A percentile compares a stretch with the other conserved stretches of the same genome.
These are phyloP conservation scores for Ctenodactylus gundi DNA, from an alignment of 2,113 vertebrate species.

Conservation along the genomic window DNA sequence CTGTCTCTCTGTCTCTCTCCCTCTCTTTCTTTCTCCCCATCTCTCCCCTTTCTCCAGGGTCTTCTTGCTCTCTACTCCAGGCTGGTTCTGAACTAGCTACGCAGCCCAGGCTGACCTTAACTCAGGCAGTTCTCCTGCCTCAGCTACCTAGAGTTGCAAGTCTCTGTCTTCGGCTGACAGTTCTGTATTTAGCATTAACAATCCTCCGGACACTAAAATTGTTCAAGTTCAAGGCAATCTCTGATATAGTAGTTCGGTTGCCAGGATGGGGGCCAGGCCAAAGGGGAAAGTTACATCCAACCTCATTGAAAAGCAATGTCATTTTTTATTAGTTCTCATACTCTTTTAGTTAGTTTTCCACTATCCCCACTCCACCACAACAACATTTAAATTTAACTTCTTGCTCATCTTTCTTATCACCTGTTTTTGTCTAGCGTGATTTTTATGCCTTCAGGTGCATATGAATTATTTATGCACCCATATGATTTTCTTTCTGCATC, in stretches of 20 bases:
- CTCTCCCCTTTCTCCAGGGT: no score
- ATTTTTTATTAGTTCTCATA: conserved; percentile 55
- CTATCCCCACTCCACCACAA: neutral
- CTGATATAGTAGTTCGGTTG: conserved; percentile 7
- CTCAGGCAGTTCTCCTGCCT: no score
- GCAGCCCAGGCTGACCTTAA: no score
- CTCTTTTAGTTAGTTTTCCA: conserved; percentile 28
- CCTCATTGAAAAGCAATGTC: neutral
- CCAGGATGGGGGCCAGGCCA: neutral
- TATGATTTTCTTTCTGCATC: conserved; percentile 68
- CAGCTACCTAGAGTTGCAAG: no score
- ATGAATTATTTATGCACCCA: conserved; percentile 73
- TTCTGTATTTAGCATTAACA: conserved; percentile 31
- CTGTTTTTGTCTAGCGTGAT: conserved; percentile 71
- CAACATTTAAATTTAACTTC: conserved; percentile 73
- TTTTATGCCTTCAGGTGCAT: conserved; percentile 69
- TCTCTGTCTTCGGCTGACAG: conserved; percentile 11
- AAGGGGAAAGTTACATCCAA: neutral
- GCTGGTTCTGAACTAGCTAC: no score
- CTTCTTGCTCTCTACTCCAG: no score
- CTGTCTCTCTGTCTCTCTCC: no score
- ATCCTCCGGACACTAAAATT: neutral
- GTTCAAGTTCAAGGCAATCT: conserved; percentile 13
- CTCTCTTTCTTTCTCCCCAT: no score
- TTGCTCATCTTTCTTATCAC: conserved; percentile 61